Base-by-base conservation (phyloP, 1,140 invertebrate genomes). In the Yoshiicerus persimilis region DNA sequence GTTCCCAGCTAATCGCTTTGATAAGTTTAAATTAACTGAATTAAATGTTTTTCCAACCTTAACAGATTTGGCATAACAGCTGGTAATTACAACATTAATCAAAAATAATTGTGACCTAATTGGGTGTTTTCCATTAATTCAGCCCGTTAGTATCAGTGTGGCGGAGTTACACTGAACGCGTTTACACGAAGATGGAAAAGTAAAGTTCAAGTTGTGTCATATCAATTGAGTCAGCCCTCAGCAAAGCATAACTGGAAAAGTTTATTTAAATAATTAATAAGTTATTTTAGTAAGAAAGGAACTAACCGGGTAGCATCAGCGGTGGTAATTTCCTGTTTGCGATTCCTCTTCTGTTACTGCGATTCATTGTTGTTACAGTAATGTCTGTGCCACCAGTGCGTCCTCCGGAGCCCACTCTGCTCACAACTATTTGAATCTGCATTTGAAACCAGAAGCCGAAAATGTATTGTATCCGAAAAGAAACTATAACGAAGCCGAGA, bases 391-490 rank as follows among this genome's bases (percentile, higher is more conserved):
- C 87, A 11, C 87, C 87, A 20, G 47, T 32, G 10, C 84, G 56
- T 34, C 87, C 87, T 25, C 83, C 87, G 25, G 32, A 41, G 5
- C 41, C 87, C 16, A 88, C 87, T 20, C 84, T 32, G 47, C 84
- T 88, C n/a, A 88, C 87, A 8, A 88, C 87, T 36, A 88, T 88
- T 86, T 88, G 87, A 86, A 88, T 88, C 87, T 88, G 87, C 64
- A 77, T 77, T 77, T 9, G 36, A n/a, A 34, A 32, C 13, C 27
- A 75, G 20, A 34, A 36, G 2, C 13, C 41, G 41, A 8, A 77
- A 16, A 32, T 77, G 11, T 34, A 77, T 16, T 36, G 0, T 20
- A 13, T 38, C 27, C 70, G 70, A 20, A 64, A 23, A n/a, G 64
- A 66, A 66, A 66, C 9, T n/a, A n/a, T n/a, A 77, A 34, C 2